Percentiles rank a stretch among this genome's conserved stretches.
Conservation (phyloP, 2,113 vertebrate species). For the Salvelinus alpinus region DNA sequence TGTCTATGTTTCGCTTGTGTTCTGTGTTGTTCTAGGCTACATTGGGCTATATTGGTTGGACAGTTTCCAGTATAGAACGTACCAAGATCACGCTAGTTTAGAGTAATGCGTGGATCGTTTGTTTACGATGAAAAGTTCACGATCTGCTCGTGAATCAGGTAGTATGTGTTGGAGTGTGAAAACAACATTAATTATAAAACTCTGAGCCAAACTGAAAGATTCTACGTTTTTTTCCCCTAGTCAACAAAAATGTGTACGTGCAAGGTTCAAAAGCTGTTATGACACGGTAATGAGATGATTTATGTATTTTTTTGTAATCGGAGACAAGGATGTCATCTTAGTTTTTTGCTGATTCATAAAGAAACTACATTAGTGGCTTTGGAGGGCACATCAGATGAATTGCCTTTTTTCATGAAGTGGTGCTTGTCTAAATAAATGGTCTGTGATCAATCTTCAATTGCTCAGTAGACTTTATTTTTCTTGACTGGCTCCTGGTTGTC, state of each 20-base stretch:
- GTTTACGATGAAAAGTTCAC: no score
- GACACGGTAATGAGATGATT: slow-evolving; percentile 70
- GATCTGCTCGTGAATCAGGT: slow-evolving; percentile 22
- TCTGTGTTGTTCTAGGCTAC: neutral
- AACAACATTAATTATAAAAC: slow-evolving; percentile 51
- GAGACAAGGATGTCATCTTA: slow-evolving; percentile 50
- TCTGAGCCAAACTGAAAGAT: slow-evolving; percentile 38
- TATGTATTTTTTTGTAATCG: slow-evolving; percentile 57
- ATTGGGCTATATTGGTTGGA: neutral
- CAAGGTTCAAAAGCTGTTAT: slow-evolving; percentile 58
- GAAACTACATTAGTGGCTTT: slow-evolving; percentile 45
- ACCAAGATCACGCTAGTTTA: no score
- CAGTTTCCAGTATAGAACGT: no score
- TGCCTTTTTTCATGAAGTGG: slow-evolving; percentile 62
- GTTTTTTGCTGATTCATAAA: slow-evolving; percentile 64
- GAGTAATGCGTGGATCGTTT: no score
- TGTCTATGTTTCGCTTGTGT: neutral
- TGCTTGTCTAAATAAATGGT: slow-evolving; percentile 72
- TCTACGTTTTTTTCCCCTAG: slow-evolving; percentile 26
- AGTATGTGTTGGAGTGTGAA: slow-evolving; percentile 8
- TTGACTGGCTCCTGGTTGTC: slow-evolving; percentile 67
- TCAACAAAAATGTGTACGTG: slow-evolving; percentile 38
- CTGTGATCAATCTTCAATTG: slow-evolving; percentile 71
- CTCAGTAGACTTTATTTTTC: slow-evolving; percentile 64
- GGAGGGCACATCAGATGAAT: slow-evolving; percentile 70